Evolutionary conservation across 2,113 vertebrate genomes (phyloP), one percentile per base, ranked within the genome.

Genomic region (Tauraco erythrolophus): DNA sequence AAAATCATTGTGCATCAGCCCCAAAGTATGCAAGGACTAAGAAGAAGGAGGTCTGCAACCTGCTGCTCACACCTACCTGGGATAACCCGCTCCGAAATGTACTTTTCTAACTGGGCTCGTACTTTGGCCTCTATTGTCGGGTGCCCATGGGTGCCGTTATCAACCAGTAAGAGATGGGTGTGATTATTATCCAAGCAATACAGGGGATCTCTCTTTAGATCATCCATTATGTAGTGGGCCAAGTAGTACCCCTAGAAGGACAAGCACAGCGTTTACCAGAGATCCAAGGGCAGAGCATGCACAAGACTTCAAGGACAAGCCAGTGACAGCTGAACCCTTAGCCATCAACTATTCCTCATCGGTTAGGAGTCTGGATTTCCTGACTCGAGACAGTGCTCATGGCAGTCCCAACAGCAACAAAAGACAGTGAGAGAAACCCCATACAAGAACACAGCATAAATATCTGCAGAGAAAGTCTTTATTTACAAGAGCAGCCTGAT

Each of bases 121-220:
- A 98, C 97, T 82, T 98, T 98, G 6, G 98, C 98, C 53, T 98
- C 98, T 1, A 19, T 90, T 0, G 97, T 57, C 7, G 98, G 98
- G 35, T 98, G 98, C 13, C 98, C 98, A 0, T 98, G 98, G 80
- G 98, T 98, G n/a, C 98, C 98, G 0, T 98, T 98, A 51, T 98
- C 98, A 13, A 98, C 98, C 6, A 98, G 97, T 60, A 98, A 90
- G 15, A 98, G 79, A 39, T 98, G 98, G 6, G 98, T 98, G 71
- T 98, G 98, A 11, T 98, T 98, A 89, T 98, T 98, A 62, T 98
- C 98, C 93, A 98, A 88, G 84, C 98, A 97, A 60, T 98, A 98
- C 11, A 98, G 93, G 2, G 98, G 97, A 50, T 98, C 98, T 80
- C 96, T 98, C 79, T 97, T 98, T 72, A 98, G 97, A 95, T 98